A percentile compares a stretch with the other conserved stretches of the same genome.
Conservation (phyloP, 2,113 vertebrate species). For the Isichthys henryi region DNA sequence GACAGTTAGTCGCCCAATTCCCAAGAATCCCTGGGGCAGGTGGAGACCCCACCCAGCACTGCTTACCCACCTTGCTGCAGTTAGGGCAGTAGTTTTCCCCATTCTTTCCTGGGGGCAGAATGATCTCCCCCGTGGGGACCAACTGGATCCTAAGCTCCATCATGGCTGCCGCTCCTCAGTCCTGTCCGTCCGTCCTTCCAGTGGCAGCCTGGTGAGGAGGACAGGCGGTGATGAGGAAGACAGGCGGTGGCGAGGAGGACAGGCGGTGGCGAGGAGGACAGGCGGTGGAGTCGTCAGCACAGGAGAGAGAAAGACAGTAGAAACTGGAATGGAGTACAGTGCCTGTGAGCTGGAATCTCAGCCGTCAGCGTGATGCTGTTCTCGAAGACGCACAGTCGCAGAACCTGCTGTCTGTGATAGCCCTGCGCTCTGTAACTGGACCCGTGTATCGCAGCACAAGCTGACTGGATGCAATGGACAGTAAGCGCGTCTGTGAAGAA, state of each 20-base stretch:
- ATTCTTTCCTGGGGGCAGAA: conserved; percentile 44
- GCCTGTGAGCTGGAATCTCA: neutral
- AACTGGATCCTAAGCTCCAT: conserved; percentile 48
- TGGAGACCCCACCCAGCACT: neutral
- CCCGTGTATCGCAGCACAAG: neutral
- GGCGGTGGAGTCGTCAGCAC: neutral
- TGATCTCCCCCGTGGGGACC: conserved; percentile 48
- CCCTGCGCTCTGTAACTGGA: neutral
- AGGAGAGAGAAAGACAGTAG: neutral
- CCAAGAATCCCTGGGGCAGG: neutral
- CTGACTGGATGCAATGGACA: neutral
- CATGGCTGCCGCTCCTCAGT: conserved; percentile 23
- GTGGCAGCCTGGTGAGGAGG: neutral
- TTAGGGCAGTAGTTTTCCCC: conserved; percentile 40
- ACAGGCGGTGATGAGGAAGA: neutral
- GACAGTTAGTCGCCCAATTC: neutral
- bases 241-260: too few species aligned
- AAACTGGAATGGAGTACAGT: neutral
- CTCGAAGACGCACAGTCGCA: neutral
- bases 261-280: neutral
- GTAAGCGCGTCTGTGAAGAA: neutral
- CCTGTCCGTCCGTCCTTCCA: neutral
- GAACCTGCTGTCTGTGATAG: neutral
- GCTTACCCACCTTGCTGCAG: conserved; percentile 37
- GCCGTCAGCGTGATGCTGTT: neutral